phyloP scores from a whole-genome alignment of 2,113 vertebrate species.

The Nothocercus nigrocapillus region DNA sequence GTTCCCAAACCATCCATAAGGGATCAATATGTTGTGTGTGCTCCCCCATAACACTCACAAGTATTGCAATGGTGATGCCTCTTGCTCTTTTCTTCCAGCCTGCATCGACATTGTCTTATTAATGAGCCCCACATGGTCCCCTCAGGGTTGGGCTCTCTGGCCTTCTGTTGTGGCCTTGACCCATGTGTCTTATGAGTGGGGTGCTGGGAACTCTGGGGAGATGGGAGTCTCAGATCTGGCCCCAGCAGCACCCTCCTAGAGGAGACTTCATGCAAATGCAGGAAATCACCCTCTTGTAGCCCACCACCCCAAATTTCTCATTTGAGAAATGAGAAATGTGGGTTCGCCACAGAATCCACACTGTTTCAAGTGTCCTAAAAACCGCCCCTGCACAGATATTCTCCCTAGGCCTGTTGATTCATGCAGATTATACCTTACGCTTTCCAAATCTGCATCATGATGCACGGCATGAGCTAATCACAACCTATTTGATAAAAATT shows the following conservation, averaged over 20 bases:
- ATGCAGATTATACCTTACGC: not conserved
- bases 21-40: not conserved
- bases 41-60: not conserved
- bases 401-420: not conserved
- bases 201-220: not conserved
- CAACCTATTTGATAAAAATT: not conserved
- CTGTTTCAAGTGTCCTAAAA: not conserved
- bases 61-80: not conserved
- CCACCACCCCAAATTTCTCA: not conserved
- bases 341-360: not conserved
- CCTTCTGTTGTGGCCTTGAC: not conserved
- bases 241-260: not conserved
- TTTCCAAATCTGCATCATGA: not conserved
- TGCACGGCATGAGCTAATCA: not conserved
- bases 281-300: not conserved
- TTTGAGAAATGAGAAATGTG: not conserved
- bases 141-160: not conserved
- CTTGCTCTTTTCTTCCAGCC: not conserved
- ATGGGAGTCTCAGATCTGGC: not conserved
- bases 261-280: not conserved
- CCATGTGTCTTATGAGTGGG: not conserved
- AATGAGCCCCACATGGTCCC: not conserved
- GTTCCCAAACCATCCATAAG: conserved; percentile 38
- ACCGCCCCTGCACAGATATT: not conserved
- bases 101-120: not conserved